These are phyloP conservation scores for Denticeps clupeoides DNA, from an alignment of 2,797 vertebrate species.

Conservation along the genomic window DNA sequence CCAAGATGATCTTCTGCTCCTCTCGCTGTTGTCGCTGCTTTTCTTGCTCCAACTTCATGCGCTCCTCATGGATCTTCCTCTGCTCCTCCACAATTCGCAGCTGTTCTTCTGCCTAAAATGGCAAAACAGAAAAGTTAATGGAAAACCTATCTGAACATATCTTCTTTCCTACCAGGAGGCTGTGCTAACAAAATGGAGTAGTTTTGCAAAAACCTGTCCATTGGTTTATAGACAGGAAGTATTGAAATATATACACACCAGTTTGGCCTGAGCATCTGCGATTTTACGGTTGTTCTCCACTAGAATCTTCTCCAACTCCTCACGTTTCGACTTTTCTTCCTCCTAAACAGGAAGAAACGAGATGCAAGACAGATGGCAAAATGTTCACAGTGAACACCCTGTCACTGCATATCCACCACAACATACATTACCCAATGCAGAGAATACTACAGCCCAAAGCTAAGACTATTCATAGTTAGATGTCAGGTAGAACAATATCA, in stretches of 20 bases:
- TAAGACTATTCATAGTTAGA: too few relatives aligned
- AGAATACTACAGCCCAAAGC: too few relatives aligned
- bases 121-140: too few relatives aligned
- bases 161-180: too few relatives aligned
- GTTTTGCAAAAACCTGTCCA: slow-evolving; percentile 20
- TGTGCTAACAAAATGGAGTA: too few relatives aligned
- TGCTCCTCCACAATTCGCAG: slow-evolving; percentile 98
- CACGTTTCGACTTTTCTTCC: slow-evolving; percentile 97
- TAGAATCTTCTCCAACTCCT: slow-evolving; percentile 96
- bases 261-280: slow-evolving; percentile 95
- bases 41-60: slow-evolving; percentile 99
- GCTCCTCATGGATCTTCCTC: slow-evolving; percentile 98
- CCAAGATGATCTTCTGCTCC: slow-evolving; percentile 98
- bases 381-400: slow-evolving; percentile 8
- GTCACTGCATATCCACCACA: too few relatives aligned
- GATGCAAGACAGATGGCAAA: slow-evolving; percentile 66
- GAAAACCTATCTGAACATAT: too few relatives aligned
- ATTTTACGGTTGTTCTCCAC: slow-evolving; percentile 99
- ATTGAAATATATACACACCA: slow-evolving; percentile 74
- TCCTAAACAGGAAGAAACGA: slow-evolving; percentile 90
- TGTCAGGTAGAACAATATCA: too few relatives aligned
- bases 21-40: slow-evolving; percentile 97
- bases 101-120: slow-evolving; percentile 99
- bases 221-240: slow-evolving; percentile 31
- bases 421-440: too few relatives aligned